Evolutionary conservation across 1,140 invertebrate species (phyloP).

Genomic region (Neodiprion pinetum): DNA sequence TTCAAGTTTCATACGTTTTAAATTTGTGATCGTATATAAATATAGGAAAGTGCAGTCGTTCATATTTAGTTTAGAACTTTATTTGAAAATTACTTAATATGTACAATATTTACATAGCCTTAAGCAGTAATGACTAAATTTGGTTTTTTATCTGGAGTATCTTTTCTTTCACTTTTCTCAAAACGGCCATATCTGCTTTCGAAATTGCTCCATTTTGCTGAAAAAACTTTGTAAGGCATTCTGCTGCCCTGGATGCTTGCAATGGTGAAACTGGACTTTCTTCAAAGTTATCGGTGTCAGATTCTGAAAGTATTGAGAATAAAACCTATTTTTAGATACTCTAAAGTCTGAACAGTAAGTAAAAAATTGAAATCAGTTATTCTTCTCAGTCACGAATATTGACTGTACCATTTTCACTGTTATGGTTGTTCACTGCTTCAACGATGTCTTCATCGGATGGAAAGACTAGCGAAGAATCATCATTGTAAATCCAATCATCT

Average conservation of each 20-base stretch:
- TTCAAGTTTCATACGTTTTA: too few relatives aligned
- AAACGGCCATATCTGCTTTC: constrained; percentile 19
- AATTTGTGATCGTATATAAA: too few relatives aligned
- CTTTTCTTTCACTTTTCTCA: constrained; percentile 25
- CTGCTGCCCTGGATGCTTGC: constrained; percentile 19
- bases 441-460: constrained; percentile 21
- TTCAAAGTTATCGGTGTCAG: constrained; percentile 23
- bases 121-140: too few relatives aligned
- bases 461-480: constrained; percentile 15
- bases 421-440: constrained; percentile 17
- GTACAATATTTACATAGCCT: too few relatives aligned
- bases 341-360: too few relatives aligned
- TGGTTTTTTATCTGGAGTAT: constrained; percentile 7
- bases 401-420: constrained; percentile 3
- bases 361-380: constrained; percentile 1
- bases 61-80: too few relatives aligned
- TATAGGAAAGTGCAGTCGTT: too few relatives aligned
- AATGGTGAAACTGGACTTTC: constrained; percentile 21
- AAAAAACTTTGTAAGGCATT: constrained; percentile 20
- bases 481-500: constrained; percentile 20
- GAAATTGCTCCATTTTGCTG: constrained; percentile 21
- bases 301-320: constrained; percentile 3
- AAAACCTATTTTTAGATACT: not conserved
- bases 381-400: constrained; percentile 16
- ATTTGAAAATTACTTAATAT: too few relatives aligned